Evolutionary conservation across 1,140 invertebrate species (phyloP), one percentile per base, ranked within the genome.

Genomic region (Protaetia brevitarsis): DNA sequence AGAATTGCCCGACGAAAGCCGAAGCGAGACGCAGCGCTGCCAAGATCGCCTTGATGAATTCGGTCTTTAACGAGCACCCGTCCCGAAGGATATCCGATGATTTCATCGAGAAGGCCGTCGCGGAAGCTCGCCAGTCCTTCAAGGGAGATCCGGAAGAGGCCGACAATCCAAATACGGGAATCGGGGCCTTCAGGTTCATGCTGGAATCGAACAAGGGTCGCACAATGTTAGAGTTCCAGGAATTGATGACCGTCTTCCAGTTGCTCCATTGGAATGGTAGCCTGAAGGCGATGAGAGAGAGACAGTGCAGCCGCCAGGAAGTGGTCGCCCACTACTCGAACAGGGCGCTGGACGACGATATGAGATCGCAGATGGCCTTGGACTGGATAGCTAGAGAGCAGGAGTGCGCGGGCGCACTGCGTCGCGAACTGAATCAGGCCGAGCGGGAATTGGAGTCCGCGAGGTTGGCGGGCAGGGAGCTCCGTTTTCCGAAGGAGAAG

Each of bases 11-110:
- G 10, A 97, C 94, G 27, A 97, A 97, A 79, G 94, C 94, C 1
- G 95, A 97, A 78, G 95, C 95, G 0, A 82, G 94, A 34, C 85
- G 94, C 69, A 96, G 94, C 73, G 94, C 94, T 1, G 95, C 95
- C 0, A 83, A n/a, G n/a, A 96, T 97, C 64, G 95, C 95, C 3
- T 83, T 97, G n/a, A 97, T 97, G 94, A 97, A 97, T 80, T 96
- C 94, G 3, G 94, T 97, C 2, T 97, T 97, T 78, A 97, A 97
- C 77, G 95, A 97, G 73, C 95, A 97, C 94, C n/a, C 95, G 8
- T 95, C 93, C 0, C 82, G 95, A 73, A 88, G 92, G 70, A 97
- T 97, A 70, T 93, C 92, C 0, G 93, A 96, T 74, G 92, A 96
- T 71, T 97, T 97, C 78, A 96, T 97, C 36, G 92, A 95, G 77